Conservation (phyloP, 2,888 invertebrate genomes). For the Drosophila sordidula region DNA sequence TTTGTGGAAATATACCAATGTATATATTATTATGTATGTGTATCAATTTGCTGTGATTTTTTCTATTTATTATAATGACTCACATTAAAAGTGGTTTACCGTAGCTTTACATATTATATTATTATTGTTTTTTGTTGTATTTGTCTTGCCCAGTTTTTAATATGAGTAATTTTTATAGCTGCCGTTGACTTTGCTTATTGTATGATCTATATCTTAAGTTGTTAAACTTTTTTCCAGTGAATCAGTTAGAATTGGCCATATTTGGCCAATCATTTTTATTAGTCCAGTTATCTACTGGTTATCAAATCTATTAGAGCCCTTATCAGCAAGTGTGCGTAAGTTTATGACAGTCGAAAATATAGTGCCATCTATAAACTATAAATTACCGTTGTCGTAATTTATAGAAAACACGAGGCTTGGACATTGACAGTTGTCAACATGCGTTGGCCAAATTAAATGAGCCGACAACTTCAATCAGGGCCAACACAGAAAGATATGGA, state of each 20-base stretch:
- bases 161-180: background rate
- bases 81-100: slow-evolving; percentile 8
- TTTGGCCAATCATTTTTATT: slow-evolving; percentile 39
- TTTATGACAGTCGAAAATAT: slow-evolving; percentile 36
- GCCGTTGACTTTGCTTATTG: background rate
- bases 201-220: slow-evolving; percentile 19
- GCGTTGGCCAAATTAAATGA: slow-evolving; percentile 12
- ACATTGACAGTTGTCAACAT: slow-evolving; percentile 17
- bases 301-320: slow-evolving; percentile 4
- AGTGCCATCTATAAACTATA: background rate
- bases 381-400: slow-evolving; percentile 19
- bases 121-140: background rate
- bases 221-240: slow-evolving; percentile 23
- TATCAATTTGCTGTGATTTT: slow-evolving; percentile 8
- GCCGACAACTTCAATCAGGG: background rate
- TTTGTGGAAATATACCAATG: background rate
- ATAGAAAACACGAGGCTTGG: slow-evolving; percentile 7
- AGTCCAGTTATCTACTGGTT: slow-evolving; percentile 32
- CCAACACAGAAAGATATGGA: slow-evolving; percentile 5
- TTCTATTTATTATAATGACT: slow-evolving; percentile 13
- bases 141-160: background rate
- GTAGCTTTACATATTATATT: background rate
- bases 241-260: slow-evolving; percentile 40
- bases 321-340: slow-evolving; percentile 35
- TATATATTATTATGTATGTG: background rate